Conservation (phyloP, 1,140 invertebrate genomes). For the Drosophila neocordata region DNA sequence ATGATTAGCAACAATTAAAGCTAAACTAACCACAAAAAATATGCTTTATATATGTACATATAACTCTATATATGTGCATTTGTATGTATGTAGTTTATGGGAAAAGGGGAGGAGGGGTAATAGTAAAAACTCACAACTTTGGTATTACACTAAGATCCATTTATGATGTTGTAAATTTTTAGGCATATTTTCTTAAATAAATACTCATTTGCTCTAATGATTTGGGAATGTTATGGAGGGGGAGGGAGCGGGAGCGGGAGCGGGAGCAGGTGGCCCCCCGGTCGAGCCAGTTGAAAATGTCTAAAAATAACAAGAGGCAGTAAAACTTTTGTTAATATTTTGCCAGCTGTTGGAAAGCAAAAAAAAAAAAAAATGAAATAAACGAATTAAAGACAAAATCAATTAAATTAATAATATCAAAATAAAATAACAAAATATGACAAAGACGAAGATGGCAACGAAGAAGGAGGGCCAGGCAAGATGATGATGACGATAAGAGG, state of each 20-base stretch:
- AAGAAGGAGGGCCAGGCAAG: not conserved
- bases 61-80: not conserved
- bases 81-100: no score
- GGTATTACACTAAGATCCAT: constrained; percentile 10
- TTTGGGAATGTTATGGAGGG: not conserved
- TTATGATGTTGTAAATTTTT: constrained; percentile 16
- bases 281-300: constrained; percentile 35
- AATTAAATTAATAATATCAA: constrained; percentile 76
- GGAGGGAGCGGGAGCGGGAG: not conserved
- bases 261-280: not conserved
- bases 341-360: constrained; percentile 56
- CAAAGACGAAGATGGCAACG: constrained; percentile 31
- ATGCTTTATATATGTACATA: not conserved
- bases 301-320: constrained; percentile 65
- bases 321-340: constrained; percentile 59
- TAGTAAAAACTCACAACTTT: not conserved
- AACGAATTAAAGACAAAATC: constrained; percentile 64
- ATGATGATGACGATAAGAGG: constrained; percentile 11
- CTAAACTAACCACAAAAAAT: constrained; percentile 54
- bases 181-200: constrained; percentile 6
- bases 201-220: not conserved
- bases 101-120: no score
- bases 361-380: constrained; percentile 34
- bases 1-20: constrained; percentile 70
- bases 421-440: constrained; percentile 42